These are phyloP conservation scores for Ursus arctos DNA, from an alignment of 2,113 vertebrate species.

Conservation along the genomic window DNA sequence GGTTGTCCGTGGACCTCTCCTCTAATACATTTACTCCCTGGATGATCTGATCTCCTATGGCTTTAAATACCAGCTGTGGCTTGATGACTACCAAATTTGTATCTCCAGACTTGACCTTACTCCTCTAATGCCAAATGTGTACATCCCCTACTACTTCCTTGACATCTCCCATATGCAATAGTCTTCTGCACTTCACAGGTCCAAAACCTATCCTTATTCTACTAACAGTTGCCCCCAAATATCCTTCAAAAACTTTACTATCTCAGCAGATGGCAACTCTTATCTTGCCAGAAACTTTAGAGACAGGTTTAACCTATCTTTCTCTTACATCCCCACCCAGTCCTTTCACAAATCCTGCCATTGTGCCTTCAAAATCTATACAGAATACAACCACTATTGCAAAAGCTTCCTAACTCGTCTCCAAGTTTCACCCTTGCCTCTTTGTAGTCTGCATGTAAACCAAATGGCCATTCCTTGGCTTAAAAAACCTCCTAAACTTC, in stretches of 20 bases:
- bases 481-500: neutral
- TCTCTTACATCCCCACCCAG: neutral
- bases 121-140: neutral
- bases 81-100: neutral
- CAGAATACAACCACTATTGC: neutral
- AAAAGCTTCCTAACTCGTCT: neutral
- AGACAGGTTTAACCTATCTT: neutral
- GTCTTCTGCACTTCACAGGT: neutral
- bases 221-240: neutral
- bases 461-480: neutral
- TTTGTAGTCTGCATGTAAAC: neutral
- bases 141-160: neutral
- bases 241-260: neutral
- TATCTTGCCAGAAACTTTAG: neutral
- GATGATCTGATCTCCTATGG: neutral
- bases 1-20: neutral
- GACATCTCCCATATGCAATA: neutral
- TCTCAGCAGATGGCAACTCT: neutral
- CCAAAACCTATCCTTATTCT: neutral
- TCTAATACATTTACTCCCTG: neutral
- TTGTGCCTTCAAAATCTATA: neutral
- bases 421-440: neutral
- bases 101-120: neutral
- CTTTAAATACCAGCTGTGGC: neutral
- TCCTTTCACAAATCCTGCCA: neutral